Conservation (phyloP, 2,797 vertebrate genomes). For the Tangara arthus region DNA sequence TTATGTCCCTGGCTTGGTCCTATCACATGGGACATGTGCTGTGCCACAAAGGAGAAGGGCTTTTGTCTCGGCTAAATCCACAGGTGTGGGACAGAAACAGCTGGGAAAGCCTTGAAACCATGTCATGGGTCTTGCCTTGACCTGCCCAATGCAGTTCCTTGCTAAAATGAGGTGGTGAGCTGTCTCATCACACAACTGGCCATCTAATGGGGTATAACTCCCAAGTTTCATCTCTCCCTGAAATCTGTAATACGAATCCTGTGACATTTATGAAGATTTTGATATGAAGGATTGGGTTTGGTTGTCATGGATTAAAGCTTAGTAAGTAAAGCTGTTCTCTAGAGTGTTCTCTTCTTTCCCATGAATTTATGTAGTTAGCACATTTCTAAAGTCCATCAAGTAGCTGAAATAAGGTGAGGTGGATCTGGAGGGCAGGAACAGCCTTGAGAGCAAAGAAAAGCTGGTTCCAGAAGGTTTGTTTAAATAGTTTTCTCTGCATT, state of each 20-base stretch:
- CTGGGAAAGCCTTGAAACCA: background rate
- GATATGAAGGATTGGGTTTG: background rate
- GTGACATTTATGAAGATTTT: background rate
- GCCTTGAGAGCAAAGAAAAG: background rate
- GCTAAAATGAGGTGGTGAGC: background rate
- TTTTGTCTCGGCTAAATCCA: background rate
- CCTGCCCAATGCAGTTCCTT: background rate
- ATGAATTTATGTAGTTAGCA: background rate
- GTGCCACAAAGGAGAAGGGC: background rate
- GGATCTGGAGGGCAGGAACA: background rate
- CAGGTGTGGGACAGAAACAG: background rate
- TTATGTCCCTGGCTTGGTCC: background rate
- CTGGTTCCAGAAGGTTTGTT: background rate
- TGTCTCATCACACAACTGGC: fast-evolving
- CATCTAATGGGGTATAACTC: background rate
- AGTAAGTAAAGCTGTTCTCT: background rate
- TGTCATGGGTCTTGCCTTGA: background rate
- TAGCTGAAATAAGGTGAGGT: background rate
- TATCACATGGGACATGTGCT: background rate
- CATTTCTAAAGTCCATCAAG: background rate
- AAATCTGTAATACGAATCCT: background rate
- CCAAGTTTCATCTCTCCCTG: background rate
- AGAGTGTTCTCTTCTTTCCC: background rate
- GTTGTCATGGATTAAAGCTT: background rate
- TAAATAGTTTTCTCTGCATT: background rate